phyloP scores from a whole-genome alignment of 2,113 vertebrate species.

The Pangasianodon hypophthalmus region DNA sequence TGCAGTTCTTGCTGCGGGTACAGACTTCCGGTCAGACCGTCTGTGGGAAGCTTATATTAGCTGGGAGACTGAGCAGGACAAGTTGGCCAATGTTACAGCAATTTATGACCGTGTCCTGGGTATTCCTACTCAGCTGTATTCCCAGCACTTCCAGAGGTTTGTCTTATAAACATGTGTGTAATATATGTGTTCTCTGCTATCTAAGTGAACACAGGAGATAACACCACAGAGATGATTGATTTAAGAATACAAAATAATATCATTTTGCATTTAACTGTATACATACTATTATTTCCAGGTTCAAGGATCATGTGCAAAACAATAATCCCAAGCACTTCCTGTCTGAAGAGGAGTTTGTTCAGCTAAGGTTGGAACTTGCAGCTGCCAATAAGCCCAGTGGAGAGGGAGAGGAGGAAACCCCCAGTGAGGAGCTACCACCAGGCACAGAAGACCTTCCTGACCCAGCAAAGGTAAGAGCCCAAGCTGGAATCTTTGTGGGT shows the following conservation, averaged over 20 bases:
- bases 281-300: slow-evolving; percentile 71
- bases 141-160: slow-evolving; percentile 95
- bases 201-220: neutral
- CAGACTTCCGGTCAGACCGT: slow-evolving; percentile 96
- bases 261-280: neutral
- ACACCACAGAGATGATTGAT: neutral
- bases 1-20: slow-evolving; percentile 91
- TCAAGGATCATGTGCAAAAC: slow-evolving; percentile 94
- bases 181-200: neutral
- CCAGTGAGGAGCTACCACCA: slow-evolving; percentile 83
- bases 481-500: slow-evolving; percentile 4
- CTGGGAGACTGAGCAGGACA: slow-evolving; percentile 92
- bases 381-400: slow-evolving; percentile 78
- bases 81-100: slow-evolving; percentile 88
- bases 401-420: slow-evolving; percentile 68
- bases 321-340: slow-evolving; percentile 92
- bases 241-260: neutral
- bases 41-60: slow-evolving; percentile 95
- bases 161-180: neutral
- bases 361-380: slow-evolving; percentile 87
- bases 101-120: slow-evolving; percentile 93
- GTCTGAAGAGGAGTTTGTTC: slow-evolving; percentile 90
- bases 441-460: slow-evolving; percentile 92
- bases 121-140: slow-evolving; percentile 95
- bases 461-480: slow-evolving; percentile 84